phyloP scores from a whole-genome alignment of 2,888 invertebrate species.

The Conchocele bisecta region DNA sequence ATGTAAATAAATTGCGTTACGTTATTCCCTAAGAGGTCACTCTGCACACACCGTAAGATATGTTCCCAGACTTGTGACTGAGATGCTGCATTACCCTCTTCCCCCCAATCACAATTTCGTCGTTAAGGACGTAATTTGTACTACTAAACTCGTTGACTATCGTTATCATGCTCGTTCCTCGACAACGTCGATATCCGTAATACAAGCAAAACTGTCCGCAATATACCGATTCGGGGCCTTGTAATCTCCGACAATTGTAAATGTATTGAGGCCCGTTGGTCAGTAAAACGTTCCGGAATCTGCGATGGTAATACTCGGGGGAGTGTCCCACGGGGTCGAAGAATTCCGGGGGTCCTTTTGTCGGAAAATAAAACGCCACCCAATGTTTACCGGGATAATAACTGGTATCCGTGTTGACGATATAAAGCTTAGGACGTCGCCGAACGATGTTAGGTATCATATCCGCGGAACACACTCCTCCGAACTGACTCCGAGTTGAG shows the following conservation, averaged over 20 bases:
- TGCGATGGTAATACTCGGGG: neutral
- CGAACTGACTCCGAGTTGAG: no score
- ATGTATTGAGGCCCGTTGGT: neutral
- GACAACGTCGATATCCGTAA: neutral
- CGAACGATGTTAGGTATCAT: neutral
- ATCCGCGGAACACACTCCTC: neutral
- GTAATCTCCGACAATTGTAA: neutral
- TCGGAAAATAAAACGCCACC: conserved; percentile 1
- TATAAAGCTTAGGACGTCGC: neutral
- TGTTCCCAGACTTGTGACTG: no score
- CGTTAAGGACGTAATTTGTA: no score
- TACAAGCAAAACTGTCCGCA: neutral
- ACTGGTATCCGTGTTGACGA: neutral
- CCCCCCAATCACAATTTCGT: no score
- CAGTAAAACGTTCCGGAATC: neutral
- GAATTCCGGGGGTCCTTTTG: neutral
- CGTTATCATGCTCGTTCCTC: neutral
- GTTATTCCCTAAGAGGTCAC: no score
- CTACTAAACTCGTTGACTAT: no score
- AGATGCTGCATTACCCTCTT: no score
- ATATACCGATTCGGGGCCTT: neutral
- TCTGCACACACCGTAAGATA: no score
- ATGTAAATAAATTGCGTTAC: no score
- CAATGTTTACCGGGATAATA: neutral
- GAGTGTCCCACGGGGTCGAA: neutral